Base-by-base conservation (phyloP, 2,113 vertebrate genomes). In the Falcunculus frontatus region DNA sequence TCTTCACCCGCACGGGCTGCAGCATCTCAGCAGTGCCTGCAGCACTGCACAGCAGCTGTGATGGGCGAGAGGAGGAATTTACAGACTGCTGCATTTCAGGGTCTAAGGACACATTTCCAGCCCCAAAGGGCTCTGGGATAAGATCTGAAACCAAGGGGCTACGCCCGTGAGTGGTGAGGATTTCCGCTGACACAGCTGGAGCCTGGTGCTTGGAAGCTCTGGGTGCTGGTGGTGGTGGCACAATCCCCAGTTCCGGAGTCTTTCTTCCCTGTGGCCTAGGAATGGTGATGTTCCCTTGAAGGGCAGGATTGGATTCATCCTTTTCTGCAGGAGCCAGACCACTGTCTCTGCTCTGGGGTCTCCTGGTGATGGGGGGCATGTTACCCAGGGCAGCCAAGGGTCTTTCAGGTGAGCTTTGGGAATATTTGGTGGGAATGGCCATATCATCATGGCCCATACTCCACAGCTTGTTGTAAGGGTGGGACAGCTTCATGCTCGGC, bases 261-360 rank as follows among this genome's bases (percentile, higher is more conserved):
- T 99, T 99, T 69, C 98, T 98, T 35, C 99, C 99, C 12, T 99
- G 99, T 4, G 99, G 99, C 15, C 99, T 98, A 10, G 99, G 99
- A 63, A 99, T 99, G 74, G 99, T 99, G 95, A 99, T 99, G 95
- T 96, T 99, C 37, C 98, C 95, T 19, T 96, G 98, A 53, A 94
- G 2, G 21, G 95, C 63, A 8, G 89, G 70, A 23, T 25, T 92
- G 2, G 33, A 46, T 13, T 96, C 98, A 14, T 98, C 97, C 84
- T 97, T 98, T 62, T 96, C 88, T 9, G 90, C 59, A 32, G 93
- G 53, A 80, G 93, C 79, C 90, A 90, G 57, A 23, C 76, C 59
- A 67, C 95, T 78, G 30, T 98, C 98, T 32, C 21, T 94, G 95
- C 92, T 97, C 4, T 94, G 97, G 10, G 97, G 97, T 57, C 85